A percentile compares a stretch with the other conserved stretches of the same genome.
These are phyloP conservation scores for Portevinia maculata DNA, from an alignment of 2,888 invertebrate genomes.

Conservation along the genomic window DNA sequence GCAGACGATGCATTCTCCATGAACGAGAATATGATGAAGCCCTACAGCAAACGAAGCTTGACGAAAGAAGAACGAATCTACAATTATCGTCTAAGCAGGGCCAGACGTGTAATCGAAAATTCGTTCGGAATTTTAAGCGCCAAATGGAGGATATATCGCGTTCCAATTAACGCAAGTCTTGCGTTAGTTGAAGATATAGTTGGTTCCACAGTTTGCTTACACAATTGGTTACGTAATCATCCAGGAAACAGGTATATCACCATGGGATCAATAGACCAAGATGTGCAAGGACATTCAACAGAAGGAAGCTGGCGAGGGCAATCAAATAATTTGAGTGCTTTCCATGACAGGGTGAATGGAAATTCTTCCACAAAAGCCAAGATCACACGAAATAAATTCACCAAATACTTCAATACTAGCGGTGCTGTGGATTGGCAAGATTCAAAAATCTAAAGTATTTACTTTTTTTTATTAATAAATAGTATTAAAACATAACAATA, in stretches of 20 bases:
- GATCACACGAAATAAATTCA: not conserved
- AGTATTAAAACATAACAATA: no score
- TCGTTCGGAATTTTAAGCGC: not conserved
- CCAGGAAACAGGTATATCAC: no score
- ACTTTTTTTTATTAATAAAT: not conserved
- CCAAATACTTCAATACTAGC: not conserved
- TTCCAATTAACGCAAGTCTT: not conserved
- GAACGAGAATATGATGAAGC: not conserved
- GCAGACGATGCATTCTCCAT: no score
- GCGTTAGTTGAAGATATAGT: no score
- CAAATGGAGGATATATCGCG: slow-evolving; percentile 1
- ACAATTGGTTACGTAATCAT: no score
- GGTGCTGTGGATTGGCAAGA: not conserved
- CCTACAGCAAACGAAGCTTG: no score
- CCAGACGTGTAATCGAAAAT: slow-evolving; percentile 1
- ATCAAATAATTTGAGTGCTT: no score
- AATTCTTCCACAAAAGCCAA: not conserved
- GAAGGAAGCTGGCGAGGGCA: no score
- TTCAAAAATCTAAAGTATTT: not conserved
- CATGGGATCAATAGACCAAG: no score
- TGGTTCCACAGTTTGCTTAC: no score
- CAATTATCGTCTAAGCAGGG: slow-evolving; percentile 2
- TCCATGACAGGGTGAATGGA: not conserved
- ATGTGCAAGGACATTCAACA: no score
- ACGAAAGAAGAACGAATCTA: not conserved